phyloP scores from a whole-genome alignment of 2,888 invertebrate genomes.

The Meiosimyza decipiens region DNA sequence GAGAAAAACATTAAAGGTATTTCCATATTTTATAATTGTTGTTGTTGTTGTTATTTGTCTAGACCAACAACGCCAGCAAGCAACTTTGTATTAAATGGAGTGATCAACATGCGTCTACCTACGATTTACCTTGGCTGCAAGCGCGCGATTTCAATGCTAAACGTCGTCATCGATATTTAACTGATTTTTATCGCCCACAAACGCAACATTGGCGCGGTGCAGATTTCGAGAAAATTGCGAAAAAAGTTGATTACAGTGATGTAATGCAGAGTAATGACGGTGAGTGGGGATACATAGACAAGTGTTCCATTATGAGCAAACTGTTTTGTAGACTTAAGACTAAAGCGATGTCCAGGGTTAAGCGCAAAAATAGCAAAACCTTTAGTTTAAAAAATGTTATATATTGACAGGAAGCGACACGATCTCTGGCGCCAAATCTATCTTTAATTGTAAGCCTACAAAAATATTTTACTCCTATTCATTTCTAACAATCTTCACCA shows the following conservation, averaged over 20 bases:
- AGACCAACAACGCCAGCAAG: constrained; percentile 47
- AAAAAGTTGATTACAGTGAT: constrained; percentile 69
- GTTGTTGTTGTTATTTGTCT: constrained; percentile 16
- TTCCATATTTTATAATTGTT: constrained; percentile 16
- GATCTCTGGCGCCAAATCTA: too few relatives aligned
- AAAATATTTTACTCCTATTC: too few relatives aligned
- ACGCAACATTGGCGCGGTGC: constrained; percentile 70
- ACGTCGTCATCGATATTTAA: constrained; percentile 68
- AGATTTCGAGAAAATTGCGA: constrained; percentile 68
- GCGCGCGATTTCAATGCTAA: constrained; percentile 70
- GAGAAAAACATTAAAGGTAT: not conserved
- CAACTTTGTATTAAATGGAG: constrained; percentile 70
- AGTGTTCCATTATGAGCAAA: too few relatives aligned
- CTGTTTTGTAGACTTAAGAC: too few relatives aligned
- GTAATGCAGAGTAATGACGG: constrained; percentile 69
- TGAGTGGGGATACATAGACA: constrained; percentile 48
- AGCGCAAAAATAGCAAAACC: too few relatives aligned
- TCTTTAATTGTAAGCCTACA: too few relatives aligned
- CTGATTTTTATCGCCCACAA: constrained; percentile 69
- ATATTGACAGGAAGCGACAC: too few relatives aligned
- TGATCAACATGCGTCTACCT: constrained; percentile 73
- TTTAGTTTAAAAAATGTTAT: too few relatives aligned
- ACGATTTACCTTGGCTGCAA: constrained; percentile 71
- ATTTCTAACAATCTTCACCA: too few relatives aligned
- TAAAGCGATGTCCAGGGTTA: too few relatives aligned